These are phyloP conservation scores for Octopus bimaculoides DNA, from an alignment of 1,140 invertebrate genomes.

Conservation along the genomic window DNA sequence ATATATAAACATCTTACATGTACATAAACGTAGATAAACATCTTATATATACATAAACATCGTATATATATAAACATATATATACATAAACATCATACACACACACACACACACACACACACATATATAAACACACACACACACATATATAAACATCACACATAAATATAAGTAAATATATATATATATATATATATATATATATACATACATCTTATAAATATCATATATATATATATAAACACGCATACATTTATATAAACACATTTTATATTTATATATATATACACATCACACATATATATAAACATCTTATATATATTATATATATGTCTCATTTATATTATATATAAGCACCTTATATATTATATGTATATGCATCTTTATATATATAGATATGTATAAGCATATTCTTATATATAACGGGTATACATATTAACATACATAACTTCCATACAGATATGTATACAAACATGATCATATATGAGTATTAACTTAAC, in stretches of 20 bases:
- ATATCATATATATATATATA: background rate
- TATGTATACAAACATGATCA: too few relatives aligned
- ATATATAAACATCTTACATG: background rate
- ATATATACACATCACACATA: background rate
- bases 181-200: too few relatives aligned
- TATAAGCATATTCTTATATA: too few relatives aligned
- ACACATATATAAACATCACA: background rate
- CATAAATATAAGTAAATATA: too few relatives aligned
- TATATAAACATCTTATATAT: background rate
- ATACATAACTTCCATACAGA: too few relatives aligned
- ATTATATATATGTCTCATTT: too few relatives aligned
- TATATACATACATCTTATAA: background rate
- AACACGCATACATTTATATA: background rate
- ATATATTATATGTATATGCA: too few relatives aligned
- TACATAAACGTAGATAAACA: background rate
- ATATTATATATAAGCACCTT: too few relatives aligned
- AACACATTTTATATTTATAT: too few relatives aligned
- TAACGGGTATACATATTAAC: too few relatives aligned
- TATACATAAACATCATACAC: background rate
- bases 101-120: background rate
- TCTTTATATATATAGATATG: too few relatives aligned
- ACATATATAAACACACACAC: background rate
- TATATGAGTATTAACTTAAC: too few relatives aligned
- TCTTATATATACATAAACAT: background rate
- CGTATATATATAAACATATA: background rate